Evolutionary conservation across 2,888 invertebrate species (phyloP).

Genomic region (Pollenia angustigena): DNA sequence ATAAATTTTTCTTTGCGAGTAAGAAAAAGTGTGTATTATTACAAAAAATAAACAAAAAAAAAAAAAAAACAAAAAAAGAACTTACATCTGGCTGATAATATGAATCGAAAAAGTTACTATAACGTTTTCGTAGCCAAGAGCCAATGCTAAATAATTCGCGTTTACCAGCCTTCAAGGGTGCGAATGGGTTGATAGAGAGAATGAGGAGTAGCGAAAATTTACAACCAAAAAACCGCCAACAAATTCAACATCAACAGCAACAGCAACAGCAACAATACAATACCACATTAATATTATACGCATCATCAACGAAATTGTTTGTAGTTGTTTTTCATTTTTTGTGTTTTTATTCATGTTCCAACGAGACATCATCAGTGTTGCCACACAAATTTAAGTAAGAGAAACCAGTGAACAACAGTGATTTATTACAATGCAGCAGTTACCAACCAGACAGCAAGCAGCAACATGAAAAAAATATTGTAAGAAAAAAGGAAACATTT

Average conservation of each 20-base stretch:
- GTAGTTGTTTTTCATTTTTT: conserved; percentile 49
- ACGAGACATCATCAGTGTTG: conserved; percentile 68
- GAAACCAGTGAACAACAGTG: conserved; percentile 74
- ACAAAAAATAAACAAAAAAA: too few relatives aligned
- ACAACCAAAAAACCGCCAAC: conserved; percentile 62
- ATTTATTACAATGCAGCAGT: conserved; percentile 78
- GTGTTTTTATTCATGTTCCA: conserved; percentile 39
- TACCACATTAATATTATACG: conserved; percentile 69
- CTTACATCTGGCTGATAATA: conserved; percentile 85
- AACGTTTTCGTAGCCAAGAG: conserved; percentile 87
- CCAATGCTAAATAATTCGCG: conserved; percentile 87
- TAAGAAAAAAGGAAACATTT: conserved; percentile 34
- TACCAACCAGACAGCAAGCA: conserved; percentile 70
- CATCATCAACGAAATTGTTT: conserved; percentile 70
- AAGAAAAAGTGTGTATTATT: neutral
- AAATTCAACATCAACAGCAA: conserved; percentile 50
- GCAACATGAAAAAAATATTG: conserved; percentile 45
- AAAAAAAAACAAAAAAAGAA: conserved; percentile 67
- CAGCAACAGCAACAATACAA: conserved; percentile 41
- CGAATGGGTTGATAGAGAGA: neutral
- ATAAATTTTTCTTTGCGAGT: conserved; percentile 19
- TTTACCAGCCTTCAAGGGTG: conserved; percentile 86
- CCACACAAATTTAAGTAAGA: conserved; percentile 66
- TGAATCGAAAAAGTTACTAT: conserved; percentile 87
- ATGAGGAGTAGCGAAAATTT: conserved; percentile 30